Percentiles rank a stretch among this genome's conserved stretches.
These are phyloP conservation scores for Sebastes fasciatus DNA, from an alignment of 2,113 vertebrate species.

Conservation along the genomic window DNA sequence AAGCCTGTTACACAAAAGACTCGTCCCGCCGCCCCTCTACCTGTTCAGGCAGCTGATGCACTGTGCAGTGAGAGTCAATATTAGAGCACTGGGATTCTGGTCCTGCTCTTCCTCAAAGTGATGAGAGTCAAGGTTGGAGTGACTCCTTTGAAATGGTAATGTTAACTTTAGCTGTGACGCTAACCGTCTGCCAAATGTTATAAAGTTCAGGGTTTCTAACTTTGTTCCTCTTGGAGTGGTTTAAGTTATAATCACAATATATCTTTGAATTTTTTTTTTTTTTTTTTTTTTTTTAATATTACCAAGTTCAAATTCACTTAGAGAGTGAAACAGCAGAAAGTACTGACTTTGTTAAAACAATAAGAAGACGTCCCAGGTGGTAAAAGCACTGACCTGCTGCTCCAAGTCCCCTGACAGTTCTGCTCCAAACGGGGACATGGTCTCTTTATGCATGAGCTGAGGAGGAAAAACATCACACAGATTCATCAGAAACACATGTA, in stretches of 20 bases:
- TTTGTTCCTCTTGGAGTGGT: background rate
- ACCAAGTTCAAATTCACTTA: background rate
- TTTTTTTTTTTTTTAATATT: background rate
- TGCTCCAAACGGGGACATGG: conserved; percentile 75
- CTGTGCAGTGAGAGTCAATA: background rate
- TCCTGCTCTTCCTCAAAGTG: no score
- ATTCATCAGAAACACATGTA: background rate
- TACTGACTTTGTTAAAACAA: background rate
- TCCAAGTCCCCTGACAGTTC: conserved; percentile 90
- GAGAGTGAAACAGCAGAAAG: background rate
- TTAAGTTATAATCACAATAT: background rate
- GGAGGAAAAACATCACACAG: conserved; percentile 51
- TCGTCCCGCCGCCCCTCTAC: background rate
- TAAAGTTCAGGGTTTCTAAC: background rate
- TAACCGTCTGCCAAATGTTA: background rate
- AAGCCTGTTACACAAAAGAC: background rate
- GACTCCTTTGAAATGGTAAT: conserved; percentile 1
- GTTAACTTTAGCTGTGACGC: background rate
- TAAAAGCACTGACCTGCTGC: conserved; percentile 87
- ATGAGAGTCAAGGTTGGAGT: no score
- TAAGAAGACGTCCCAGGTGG: background rate
- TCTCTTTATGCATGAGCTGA: conserved; percentile 95
- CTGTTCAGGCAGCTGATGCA: background rate
- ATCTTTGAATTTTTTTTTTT: background rate
- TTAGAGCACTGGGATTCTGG: background rate